Base-by-base conservation (phyloP, 2,888 invertebrate genomes). In the Prenolepis imparis region DNA sequence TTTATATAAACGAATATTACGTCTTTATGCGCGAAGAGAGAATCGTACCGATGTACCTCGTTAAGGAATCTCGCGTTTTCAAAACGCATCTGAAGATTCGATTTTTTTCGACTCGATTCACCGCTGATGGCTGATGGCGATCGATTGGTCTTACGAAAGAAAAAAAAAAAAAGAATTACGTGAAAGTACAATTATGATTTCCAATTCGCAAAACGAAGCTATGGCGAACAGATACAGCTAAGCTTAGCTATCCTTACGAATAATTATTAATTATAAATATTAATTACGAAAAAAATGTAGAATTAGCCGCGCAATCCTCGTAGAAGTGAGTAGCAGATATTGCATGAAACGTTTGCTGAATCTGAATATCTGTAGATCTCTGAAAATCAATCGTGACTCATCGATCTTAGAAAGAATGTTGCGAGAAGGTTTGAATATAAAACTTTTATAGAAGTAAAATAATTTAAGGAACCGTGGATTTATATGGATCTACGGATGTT, bases 201-300 rank as follows among this genome's bases (percentile, higher is more conserved):
- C 21, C 39, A 55, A 67, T 59, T 78, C 28, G 70, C 24, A 24
- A 59, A 59, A 59, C 32, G 36, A 61, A 66, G 57, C 32, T 59
- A 32, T 41, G 18, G 70, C 70, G 52, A 75, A 41, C 21, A 70
- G 32, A 59, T 70, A 36, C 72, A 78, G 78, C 78, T 78, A 78
- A 57, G 70, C 59, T 70, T 78, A 61, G 70, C 44, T 80, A 77
- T 55, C 57, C 67, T 61, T 59, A 72, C 72, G 48, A 61, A 18
- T 80, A 67, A 67, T 77, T 41, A n/a, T 77, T 77, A 77, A 77
- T n/a, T 67, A n/a, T 64, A 64, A 68, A 52, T 52, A 52, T 52
- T 52, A 39, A 68, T 67, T 39, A 66, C 55, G 57, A 59, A 36
- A 52, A n/a, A n/a, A n/a, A 48, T 18, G n/a, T 70, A 80, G 78